phyloP scores from a whole-genome alignment of 2,888 invertebrate species.

The Acholoe squamosa region DNA sequence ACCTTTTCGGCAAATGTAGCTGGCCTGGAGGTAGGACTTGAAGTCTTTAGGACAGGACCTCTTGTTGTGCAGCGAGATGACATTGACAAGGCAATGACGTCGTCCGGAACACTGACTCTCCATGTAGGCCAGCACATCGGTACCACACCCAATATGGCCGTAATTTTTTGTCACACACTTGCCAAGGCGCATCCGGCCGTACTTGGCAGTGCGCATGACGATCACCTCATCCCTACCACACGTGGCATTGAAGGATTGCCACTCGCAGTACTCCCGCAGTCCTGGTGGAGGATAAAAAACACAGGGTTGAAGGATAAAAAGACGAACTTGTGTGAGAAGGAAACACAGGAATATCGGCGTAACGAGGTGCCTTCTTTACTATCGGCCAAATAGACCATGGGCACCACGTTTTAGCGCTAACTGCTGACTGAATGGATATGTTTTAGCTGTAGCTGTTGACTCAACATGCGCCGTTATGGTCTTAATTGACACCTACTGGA shows the following conservation, averaged over 20 bases:
- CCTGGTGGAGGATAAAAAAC: constrained; percentile 57
- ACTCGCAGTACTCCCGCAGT: constrained; percentile 67
- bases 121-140: constrained; percentile 67
- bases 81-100: constrained; percentile 65
- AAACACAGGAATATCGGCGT: background rate
- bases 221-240: constrained; percentile 65
- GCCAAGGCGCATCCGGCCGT: constrained; percentile 68
- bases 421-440: constrained; percentile 8
- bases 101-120: constrained; percentile 64
- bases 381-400: background rate
- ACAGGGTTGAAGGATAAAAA: background rate
- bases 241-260: constrained; percentile 68
- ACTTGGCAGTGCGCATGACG: constrained; percentile 66
- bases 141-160: constrained; percentile 68
- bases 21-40: constrained; percentile 68
- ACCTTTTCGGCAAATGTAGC: constrained; percentile 66
- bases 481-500: background rate
- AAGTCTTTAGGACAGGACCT: constrained; percentile 68
- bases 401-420: background rate
- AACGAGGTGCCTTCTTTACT: background rate
- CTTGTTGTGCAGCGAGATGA: constrained; percentile 68
- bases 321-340: background rate
- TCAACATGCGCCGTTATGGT: background rate
- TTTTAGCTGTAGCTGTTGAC: background rate
- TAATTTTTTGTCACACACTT: constrained; percentile 68